Evolutionary conservation across 2,113 vertebrate genomes (phyloP).

Genomic region (Lontra canadensis): DNA sequence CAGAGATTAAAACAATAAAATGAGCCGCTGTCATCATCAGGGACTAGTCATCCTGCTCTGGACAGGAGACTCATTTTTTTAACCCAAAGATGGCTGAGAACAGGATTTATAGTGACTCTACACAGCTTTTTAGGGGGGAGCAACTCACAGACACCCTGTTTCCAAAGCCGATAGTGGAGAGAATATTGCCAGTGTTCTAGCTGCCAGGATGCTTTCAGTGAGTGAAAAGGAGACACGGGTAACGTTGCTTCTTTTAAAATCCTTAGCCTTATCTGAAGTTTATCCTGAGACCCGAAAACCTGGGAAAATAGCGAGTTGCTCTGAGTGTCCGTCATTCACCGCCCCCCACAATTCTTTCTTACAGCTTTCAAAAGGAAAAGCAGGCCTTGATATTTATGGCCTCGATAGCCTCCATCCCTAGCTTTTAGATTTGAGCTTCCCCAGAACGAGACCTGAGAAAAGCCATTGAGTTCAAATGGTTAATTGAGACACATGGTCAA

Average conservation of each 20-base stretch:
- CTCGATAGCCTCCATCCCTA: no score
- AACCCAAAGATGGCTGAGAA: neutral
- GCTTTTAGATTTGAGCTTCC: neutral
- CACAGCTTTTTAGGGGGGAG: neutral
- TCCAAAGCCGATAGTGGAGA: neutral
- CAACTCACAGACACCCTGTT: rapidly evolving
- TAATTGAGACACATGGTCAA: neutral
- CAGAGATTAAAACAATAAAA: constrained; percentile 5
- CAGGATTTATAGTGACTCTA: neutral
- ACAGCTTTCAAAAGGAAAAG: neutral
- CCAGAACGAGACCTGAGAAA: neutral
- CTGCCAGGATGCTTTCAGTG: no score
- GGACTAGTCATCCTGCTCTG: neutral
- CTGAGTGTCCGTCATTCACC: neutral
- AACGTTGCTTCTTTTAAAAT: neutral
- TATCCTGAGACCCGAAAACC: neutral
- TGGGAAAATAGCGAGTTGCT: neutral
- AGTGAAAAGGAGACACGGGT: neutral
- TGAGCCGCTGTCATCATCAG: neutral
- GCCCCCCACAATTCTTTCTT: neutral
- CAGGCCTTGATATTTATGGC: neutral
- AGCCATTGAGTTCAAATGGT: neutral
- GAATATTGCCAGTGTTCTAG: rapidly evolving
- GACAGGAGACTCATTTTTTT: neutral
- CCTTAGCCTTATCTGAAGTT: neutral